Evolutionary conservation across 2,797 vertebrate genomes (phyloP).

Genomic region (Graptemys geographica): DNA sequence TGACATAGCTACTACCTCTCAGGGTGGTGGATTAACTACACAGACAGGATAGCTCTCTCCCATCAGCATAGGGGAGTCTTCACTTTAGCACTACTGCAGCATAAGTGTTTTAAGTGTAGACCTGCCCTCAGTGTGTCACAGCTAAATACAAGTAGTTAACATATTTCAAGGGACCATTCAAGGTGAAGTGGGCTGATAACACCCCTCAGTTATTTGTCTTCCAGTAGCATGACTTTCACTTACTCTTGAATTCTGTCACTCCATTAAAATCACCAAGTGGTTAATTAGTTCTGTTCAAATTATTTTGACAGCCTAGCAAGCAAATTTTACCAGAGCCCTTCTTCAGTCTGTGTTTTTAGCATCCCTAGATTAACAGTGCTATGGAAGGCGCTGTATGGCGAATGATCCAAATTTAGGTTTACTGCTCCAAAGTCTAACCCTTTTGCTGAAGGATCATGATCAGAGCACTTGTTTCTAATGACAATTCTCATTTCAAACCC

Average conservation of each 20-base stretch:
- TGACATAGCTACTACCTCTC: no score
- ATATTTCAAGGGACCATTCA: neutral
- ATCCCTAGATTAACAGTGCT: neutral
- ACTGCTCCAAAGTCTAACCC: neutral
- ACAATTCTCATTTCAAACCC: neutral
- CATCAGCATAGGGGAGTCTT: neutral
- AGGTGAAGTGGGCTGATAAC: neutral
- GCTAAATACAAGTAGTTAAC: no score
- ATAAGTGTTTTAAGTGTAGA: no score
- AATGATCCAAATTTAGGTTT: neutral
- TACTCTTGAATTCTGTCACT: neutral
- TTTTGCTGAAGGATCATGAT: neutral
- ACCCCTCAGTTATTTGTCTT: neutral
- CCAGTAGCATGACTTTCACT: neutral
- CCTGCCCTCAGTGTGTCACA: neutral
- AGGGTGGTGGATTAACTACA: neutral
- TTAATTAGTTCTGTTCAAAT: neutral
- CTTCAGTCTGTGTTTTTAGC: neutral
- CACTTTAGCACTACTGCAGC: no score
- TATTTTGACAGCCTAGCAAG: neutral
- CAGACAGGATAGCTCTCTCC: neutral
- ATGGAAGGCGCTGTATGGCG: neutral
- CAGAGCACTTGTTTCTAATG: neutral
- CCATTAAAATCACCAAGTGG: fast-evolving
- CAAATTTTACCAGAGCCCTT: neutral